Base-by-base conservation (phyloP, 2,113 vertebrate species). In the Sus scrofa region DNA sequence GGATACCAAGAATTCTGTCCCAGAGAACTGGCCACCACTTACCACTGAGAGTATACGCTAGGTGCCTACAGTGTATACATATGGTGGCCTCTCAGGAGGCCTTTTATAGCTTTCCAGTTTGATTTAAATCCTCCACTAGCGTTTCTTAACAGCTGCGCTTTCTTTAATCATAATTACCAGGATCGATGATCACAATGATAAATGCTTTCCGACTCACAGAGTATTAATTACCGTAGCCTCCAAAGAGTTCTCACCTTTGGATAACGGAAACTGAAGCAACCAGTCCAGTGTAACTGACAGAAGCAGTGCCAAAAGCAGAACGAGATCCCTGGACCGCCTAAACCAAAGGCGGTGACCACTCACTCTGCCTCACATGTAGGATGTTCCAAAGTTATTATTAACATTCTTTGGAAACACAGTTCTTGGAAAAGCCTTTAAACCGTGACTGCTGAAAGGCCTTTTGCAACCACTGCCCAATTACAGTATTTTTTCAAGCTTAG, bases 391-490 rank as follows among this genome's bases (percentile, higher is more conserved):
- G 75, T 81, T 67, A 15, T 96, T 94, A 96, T 60, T 94, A 92
- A 88, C 87, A 74, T 94, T 97, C 88, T 96, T 81, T 92, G 93
- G 88, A 96, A 95, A 92, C 62, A 67, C 34, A 94, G 54, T 97
- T 97, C 96, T 96, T 96, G 94, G 95, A 96, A 96, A 96, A 97
- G 90, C 32, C 70, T 91, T 94, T 44, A 85, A 85, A 60, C 79
- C 13, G 0, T 92, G 96, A 94, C 77, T 85, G 92, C 84, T 95
- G 87, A 95, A 93, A 97, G 91, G 85, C 13, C 56, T 94, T 95
- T 91, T 96, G 88, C 88, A 96, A 91, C 73, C 37, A n/a, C 52
- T 62, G 85, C 62, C 85, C 88, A 96, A 91, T 96, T 94, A 94
- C n/a, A 27, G 12, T 78, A 81, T 92, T 88, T 88, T 87, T 96